A percentile compares a stretch with the other conserved stretches of the same genome.
phyloP scores from a whole-genome alignment of 1,140 invertebrate genomes.

The Bombus vancouverensis region DNA sequence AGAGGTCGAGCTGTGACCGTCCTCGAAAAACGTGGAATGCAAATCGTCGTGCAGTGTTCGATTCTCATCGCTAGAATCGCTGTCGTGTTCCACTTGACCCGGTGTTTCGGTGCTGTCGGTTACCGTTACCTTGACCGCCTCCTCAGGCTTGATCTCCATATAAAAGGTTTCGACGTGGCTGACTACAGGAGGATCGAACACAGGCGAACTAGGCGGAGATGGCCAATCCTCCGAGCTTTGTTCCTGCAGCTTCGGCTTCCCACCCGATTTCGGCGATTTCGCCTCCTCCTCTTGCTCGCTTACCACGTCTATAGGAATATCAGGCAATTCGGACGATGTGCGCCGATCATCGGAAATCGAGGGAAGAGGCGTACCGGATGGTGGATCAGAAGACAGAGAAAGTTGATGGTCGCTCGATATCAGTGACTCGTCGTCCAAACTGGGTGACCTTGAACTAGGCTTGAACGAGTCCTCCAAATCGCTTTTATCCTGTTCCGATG shows the following conservation, averaged over 20 bases:
- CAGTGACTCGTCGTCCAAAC: conserved; percentile 91
- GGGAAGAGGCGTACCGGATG: conserved; percentile 80
- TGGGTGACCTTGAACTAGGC: conserved; percentile 90
- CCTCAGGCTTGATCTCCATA: conserved; percentile 89
- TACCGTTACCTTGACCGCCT: conserved; percentile 87
- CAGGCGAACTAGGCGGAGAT: conserved; percentile 88
- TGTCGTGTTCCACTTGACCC: conserved; percentile 71
- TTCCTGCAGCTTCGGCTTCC: conserved; percentile 77
- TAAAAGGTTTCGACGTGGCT: conserved; percentile 93
- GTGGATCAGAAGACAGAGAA: conserved; percentile 92
- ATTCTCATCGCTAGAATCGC: conserved; percentile 84
- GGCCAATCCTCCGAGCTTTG: conserved; percentile 90
- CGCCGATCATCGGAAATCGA: conserved; percentile 89
- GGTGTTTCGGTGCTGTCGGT: conserved; percentile 83
- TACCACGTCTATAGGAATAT: conserved; percentile 88
- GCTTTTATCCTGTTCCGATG: conserved; percentile 90
- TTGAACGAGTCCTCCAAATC: conserved; percentile 93
- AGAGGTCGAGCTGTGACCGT: conserved; percentile 79
- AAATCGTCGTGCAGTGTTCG: conserved; percentile 80
- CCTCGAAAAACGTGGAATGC: conserved; percentile 78
- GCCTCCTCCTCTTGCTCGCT: conserved; percentile 79
- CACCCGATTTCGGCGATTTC: conserved; percentile 79
- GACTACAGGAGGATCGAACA: conserved; percentile 86
- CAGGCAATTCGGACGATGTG: conserved; percentile 91
- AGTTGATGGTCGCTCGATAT: conserved; percentile 92